Evolutionary conservation across 2,113 vertebrate genomes (phyloP).

Genomic region (Poeciliopsis turrubarensis): DNA sequence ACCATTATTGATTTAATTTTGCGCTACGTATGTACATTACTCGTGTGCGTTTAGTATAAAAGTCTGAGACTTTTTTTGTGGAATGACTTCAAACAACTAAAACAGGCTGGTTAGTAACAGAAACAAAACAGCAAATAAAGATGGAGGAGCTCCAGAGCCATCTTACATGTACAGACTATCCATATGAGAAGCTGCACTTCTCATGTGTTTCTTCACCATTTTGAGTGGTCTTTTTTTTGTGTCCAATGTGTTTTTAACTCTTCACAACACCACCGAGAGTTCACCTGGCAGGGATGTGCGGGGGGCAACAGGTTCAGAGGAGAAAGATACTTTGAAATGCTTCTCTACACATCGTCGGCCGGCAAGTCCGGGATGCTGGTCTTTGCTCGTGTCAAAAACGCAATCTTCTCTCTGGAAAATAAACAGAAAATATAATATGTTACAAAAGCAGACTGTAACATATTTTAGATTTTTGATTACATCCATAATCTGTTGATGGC

Average conservation of each 20-base stretch:
- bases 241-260: constrained; percentile 54
- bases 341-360: constrained; percentile 87
- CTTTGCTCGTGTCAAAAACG: constrained; percentile 94
- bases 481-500: not conserved
- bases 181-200: constrained; percentile 63
- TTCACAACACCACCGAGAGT: constrained; percentile 75
- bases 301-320: constrained; percentile 22
- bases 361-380: constrained; percentile 90
- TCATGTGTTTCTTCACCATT: constrained; percentile 23
- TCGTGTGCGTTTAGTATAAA: constrained; percentile 31
- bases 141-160: constrained; percentile 49
- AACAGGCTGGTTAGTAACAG: constrained; percentile 76
- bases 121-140: constrained; percentile 36
- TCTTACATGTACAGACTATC: constrained; percentile 63
- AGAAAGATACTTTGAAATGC: constrained; percentile 61
- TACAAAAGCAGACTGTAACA: not conserved
- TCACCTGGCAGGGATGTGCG: constrained; percentile 40
- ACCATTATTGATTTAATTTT: constrained; percentile 36
- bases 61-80: constrained; percentile 46
- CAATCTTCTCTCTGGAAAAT: constrained; percentile 95
- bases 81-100: constrained; percentile 59
- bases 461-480: not conserved
- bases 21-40: constrained; percentile 19
- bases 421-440: not conserved
- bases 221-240: constrained; percentile 14